Conservation (phyloP, 2,113 vertebrate species). For the Haemorhous mexicanus region DNA sequence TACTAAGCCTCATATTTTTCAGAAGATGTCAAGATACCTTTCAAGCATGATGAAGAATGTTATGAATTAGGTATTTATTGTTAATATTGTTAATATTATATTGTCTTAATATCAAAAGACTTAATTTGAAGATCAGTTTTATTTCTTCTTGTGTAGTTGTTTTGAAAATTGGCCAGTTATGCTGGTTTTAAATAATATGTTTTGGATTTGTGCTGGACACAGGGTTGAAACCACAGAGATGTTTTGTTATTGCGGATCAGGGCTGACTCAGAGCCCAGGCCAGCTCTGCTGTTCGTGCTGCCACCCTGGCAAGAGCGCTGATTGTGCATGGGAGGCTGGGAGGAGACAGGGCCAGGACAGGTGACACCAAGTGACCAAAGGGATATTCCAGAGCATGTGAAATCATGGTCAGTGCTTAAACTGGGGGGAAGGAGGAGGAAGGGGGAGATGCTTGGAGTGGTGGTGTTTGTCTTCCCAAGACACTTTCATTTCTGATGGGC, state of each 20-base stretch:
- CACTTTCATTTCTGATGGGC: accelerated
- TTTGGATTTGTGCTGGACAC: background rate
- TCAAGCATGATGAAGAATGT: background rate
- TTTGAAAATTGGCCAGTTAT: background rate
- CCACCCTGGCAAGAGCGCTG: accelerated
- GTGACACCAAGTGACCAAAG: too few relatives aligned
- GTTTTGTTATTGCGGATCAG: background rate
- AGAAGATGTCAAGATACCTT: background rate
- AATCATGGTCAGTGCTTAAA: background rate
- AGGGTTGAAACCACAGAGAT: background rate
- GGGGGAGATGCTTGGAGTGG: too few relatives aligned
- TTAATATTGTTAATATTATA: too few relatives aligned
- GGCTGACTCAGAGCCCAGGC: background rate
- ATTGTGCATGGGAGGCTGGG: accelerated
- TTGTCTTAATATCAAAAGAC: background rate
- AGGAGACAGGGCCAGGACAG: background rate
- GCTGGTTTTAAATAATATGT: background rate
- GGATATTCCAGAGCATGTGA: background rate
- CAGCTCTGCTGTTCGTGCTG: accelerated
- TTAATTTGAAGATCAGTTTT: background rate
- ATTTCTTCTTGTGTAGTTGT: background rate
- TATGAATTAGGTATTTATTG: background rate
- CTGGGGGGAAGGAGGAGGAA: background rate
- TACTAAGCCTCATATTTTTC: background rate
- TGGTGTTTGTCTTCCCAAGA: background rate